Percentiles rank a stretch among this genome's conserved stretches.
Evolutionary conservation across 2,113 vertebrate species (phyloP).

Genomic region (Oriolus oriolus): DNA sequence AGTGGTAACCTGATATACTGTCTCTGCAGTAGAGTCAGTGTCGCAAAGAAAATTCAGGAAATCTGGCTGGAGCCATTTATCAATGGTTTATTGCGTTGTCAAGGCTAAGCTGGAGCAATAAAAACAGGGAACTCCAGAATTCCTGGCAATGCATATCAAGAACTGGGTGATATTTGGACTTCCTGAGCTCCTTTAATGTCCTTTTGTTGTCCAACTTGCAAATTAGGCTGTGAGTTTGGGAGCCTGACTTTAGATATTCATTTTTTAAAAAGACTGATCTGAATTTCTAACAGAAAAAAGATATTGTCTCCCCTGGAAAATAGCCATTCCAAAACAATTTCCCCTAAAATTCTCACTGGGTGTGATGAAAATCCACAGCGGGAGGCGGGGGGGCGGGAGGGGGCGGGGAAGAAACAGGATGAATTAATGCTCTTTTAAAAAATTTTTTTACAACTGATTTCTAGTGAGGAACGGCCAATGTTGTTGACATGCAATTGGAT

Average conservation of each 20-base stretch:
- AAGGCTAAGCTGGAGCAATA: neutral
- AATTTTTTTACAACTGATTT: slow-evolving; percentile 42
- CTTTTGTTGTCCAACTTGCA: neutral
- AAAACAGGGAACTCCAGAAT: neutral
- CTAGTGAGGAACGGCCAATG: slow-evolving; percentile 34
- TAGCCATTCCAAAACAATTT: slow-evolving; percentile 8
- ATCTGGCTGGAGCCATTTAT: neutral
- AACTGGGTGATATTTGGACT: neutral
- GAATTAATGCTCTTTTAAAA: slow-evolving; percentile 27
- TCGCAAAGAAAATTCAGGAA: neutral
- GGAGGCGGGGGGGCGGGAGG: no score
- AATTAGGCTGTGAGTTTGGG: neutral
- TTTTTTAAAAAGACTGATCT: neutral
- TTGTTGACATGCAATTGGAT: slow-evolving; percentile 18
- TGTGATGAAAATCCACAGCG: slow-evolving; percentile 26
- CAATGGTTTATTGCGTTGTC: neutral
- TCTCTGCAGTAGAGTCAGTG: neutral
- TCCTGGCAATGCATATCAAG: neutral
- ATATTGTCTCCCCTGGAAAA: neutral
- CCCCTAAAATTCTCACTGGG: neutral
- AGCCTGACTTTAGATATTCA: neutral
- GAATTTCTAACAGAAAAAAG: neutral
- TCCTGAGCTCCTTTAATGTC: neutral
- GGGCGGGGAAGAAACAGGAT: slow-evolving; percentile 19
- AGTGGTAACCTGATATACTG: neutral